A percentile compares a stretch with the other conserved stretches of the same genome.
Evolutionary conservation across 2,888 invertebrate species (phyloP).

Genomic region (Leptura quadrifasciata): DNA sequence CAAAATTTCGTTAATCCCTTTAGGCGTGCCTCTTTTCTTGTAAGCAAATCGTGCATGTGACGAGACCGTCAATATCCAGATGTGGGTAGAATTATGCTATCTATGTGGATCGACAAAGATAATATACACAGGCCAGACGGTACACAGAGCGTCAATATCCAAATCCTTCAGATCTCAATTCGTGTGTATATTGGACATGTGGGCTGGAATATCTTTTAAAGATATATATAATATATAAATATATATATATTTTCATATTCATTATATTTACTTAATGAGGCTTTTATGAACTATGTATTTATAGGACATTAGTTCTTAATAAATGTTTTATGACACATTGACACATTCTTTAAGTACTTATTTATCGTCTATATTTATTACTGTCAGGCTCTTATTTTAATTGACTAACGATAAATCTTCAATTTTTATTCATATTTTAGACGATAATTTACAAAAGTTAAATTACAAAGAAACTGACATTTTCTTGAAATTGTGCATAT

Average conservation of each 20-base stretch:
- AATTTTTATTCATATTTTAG: too few species aligned
- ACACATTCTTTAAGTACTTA: too few species aligned
- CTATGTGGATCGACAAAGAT: conserved; percentile 10
- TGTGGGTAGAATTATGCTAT: conserved; percentile 9
- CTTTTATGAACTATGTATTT: background rate
- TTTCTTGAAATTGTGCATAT: too few species aligned
- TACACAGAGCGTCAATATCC: conserved; percentile 15
- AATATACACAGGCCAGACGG: conserved; percentile 14
- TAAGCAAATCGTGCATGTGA: conserved; percentile 5
- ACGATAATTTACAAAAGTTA: too few species aligned
- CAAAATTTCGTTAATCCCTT: too few species aligned
- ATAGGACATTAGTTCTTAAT: background rate
- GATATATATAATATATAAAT: too few species aligned
- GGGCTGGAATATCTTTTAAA: background rate
- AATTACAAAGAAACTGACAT: too few species aligned
- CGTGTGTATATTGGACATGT: conserved; percentile 24
- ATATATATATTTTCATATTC: conserved; percentile 18
- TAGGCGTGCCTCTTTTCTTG: background rate
- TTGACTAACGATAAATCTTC: too few species aligned
- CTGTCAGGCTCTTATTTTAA: too few species aligned
- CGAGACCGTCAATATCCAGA: conserved; percentile 8
- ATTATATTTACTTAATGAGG: conserved; percentile 30
- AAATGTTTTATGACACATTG: too few species aligned
- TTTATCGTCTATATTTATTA: too few species aligned
- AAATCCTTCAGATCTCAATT: conserved; percentile 30